Percentiles rank a stretch among this genome's conserved stretches.
Evolutionary conservation across 2,113 vertebrate species (phyloP).

Genomic region (Crotophaga sulcirostris): DNA sequence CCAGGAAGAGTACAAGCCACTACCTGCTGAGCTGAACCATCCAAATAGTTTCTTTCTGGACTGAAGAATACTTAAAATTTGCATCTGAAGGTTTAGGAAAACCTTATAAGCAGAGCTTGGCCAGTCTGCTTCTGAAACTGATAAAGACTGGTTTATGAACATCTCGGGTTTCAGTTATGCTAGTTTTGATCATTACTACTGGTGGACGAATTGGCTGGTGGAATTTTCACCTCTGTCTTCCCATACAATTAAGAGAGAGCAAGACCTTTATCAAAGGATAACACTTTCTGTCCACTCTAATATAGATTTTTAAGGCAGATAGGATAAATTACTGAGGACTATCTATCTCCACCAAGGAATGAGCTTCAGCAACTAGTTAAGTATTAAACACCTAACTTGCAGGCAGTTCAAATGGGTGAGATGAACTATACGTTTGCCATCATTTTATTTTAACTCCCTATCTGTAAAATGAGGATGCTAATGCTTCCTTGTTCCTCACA

Average conservation of each 20-base stretch:
- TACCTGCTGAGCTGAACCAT: neutral
- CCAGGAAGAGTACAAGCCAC: neutral
- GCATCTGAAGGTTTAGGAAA: neutral
- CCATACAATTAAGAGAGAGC: neutral
- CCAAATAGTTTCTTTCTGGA: neutral
- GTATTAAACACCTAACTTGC: neutral
- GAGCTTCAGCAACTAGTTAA: neutral
- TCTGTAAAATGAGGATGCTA: neutral
- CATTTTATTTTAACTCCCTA: neutral
- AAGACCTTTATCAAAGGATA: neutral
- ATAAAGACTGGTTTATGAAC: neutral
- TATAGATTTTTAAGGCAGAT: neutral
- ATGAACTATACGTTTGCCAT: neutral
- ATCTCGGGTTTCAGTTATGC: neutral
- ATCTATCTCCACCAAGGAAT: neutral
- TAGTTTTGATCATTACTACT: neutral
- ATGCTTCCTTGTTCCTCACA: neutral
- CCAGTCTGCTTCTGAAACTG: neutral
- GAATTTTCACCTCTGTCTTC: neutral
- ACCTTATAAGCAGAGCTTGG: neutral
- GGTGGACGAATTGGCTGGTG: neutral
- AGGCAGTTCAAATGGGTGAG: neutral
- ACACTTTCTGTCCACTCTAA: neutral
- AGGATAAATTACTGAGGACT: neutral
- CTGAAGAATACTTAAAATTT: neutral